Base-by-base conservation (phyloP, 2,113 vertebrate species). In the Macrotus californicus region DNA sequence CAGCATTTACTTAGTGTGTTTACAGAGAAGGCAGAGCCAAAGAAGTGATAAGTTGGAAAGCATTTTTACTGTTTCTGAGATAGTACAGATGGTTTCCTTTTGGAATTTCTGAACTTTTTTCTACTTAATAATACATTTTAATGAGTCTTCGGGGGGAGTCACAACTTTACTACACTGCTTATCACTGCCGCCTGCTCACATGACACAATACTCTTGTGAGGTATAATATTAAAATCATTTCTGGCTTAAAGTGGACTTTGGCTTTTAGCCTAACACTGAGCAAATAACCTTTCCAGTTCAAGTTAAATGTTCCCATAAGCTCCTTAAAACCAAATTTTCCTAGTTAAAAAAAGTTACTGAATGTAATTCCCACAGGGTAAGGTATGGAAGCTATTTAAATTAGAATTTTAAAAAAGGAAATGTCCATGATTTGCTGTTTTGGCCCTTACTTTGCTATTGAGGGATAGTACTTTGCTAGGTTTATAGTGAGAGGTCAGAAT, bases 221-320 rank as follows among this genome's bases (percentile, higher is more conserved):
- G 52, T 97, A 24, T 85, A 94, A 93, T 96, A 91, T 95, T 97
- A 96, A 96, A 87, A 77, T 98, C 72, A 91, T 9, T 67, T 97
- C 64, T 95, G n/a, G 77, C 96, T 85, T 92, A 97, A 98, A 97
- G 93, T 2, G 76, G 59, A 81, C 96, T 97, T 97, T 98, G 69
- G 76, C 87, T 97, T 97, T 91, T 94, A 89, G 59, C 92, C 95
- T 86, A 97, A 97, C 92, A 66, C 70, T 81, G 97, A 94, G 89
- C 84, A 96, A 96, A 76, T 95, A 97, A 94, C 95, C 10, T 96
- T 97, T 97, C 66, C 56, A 95, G 86, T 91, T 12, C 89, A 96
- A 97, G 46, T 89, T 96, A 1, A 97, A 83, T 79, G 91, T 77
- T 97, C 79, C 81, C 61, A 82, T 73, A 94, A 80, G 75, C 59